phyloP scores from a whole-genome alignment of 1,140 invertebrate genomes.

The Zelostemma sp. region DNA sequence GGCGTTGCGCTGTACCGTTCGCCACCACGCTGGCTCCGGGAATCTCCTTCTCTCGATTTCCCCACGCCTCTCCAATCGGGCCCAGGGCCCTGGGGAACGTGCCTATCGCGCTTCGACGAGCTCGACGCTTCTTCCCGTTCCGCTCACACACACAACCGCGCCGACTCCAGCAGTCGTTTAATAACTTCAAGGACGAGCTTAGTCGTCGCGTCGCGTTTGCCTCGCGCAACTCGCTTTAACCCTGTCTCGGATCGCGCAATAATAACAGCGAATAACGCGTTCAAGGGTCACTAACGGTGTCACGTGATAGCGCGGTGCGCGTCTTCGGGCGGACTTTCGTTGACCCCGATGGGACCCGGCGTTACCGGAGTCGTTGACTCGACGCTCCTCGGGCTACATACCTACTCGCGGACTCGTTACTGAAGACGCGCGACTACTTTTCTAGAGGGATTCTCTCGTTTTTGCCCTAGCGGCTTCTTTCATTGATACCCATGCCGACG shows the following conservation, averaged over 20 bases:
- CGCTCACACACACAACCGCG: conserved; percentile 38
- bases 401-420: conserved; percentile 44
- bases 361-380: conserved; percentile 51
- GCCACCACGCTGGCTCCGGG: background rate
- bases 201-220: conserved; percentile 45
- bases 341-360: conserved; percentile 51
- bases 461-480: no score
- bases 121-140: conserved; percentile 35
- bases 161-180: conserved; percentile 53
- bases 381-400: conserved; percentile 38
- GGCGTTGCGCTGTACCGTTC: background rate
- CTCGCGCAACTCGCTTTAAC: conserved; percentile 30
- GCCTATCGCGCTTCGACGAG: conserved; percentile 49
- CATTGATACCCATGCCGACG: no score
- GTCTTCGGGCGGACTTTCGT: conserved; percentile 45
- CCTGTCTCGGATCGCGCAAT: background rate
- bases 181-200: conserved; percentile 60
- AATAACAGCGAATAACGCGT: background rate
- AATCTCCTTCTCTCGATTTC: conserved; percentile 27
- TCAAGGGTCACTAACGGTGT: background rate
- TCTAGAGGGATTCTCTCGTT: conserved; percentile 8
- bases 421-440: conserved; percentile 41
- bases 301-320: conserved; percentile 29
- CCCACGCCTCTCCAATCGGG: conserved; percentile 50
- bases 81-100: conserved; percentile 55